Conservation (phyloP, 2,797 vertebrate genomes). For the Semaprochilodus insignis region DNA sequence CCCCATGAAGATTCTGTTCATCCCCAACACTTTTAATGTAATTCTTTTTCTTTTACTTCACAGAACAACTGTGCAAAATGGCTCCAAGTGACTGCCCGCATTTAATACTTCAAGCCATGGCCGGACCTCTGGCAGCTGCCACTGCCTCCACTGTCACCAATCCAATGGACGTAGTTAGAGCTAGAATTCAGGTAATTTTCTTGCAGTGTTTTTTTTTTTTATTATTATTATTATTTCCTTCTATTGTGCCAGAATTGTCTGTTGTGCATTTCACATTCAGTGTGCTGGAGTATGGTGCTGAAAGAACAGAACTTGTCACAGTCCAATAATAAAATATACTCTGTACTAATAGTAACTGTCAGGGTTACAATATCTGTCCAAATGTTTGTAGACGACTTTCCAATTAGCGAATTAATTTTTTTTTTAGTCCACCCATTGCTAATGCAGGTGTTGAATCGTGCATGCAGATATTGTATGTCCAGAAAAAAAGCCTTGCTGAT, state of each 20-base stretch:
- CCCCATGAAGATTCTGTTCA: neutral
- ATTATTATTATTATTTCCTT: neutral
- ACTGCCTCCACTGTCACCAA: slow-evolving; percentile 96
- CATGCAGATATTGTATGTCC: neutral
- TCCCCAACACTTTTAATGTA: slow-evolving; percentile 1
- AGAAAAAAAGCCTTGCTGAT: neutral
- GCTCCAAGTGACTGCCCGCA: slow-evolving; percentile 94
- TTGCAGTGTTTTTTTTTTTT: neutral
- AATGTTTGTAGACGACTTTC: neutral
- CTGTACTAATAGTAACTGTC: no score
- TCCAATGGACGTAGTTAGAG: slow-evolving; percentile 96
- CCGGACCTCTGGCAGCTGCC: slow-evolving; percentile 92
- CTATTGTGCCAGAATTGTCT: neutral
- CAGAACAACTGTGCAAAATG: slow-evolving; percentile 92
- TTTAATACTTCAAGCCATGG: slow-evolving; percentile 92
- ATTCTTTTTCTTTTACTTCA: slow-evolving; percentile 37
- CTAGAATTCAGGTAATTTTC: slow-evolving; percentile 90
- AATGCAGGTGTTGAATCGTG: neutral
- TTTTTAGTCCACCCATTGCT: neutral
- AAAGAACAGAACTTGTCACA: neutral
- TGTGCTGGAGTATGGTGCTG: neutral
- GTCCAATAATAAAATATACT: neutral
- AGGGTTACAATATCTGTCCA: neutral
- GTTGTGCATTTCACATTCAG: neutral
- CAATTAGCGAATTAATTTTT: neutral